Conservation (phyloP, 2,797 vertebrate species). For the Falco rusticolus region DNA sequence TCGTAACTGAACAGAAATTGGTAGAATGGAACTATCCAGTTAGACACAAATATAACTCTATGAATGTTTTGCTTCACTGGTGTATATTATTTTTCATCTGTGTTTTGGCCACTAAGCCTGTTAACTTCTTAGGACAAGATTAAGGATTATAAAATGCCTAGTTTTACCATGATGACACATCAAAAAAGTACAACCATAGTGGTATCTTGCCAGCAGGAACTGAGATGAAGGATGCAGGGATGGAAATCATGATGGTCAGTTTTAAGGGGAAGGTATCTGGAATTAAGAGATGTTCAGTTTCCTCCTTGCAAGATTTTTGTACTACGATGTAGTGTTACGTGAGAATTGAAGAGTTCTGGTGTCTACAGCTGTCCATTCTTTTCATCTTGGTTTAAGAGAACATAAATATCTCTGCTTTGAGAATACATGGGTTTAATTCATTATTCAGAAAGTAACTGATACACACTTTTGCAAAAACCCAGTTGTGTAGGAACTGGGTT, state of each 20-base stretch:
- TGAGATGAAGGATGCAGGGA: neutral
- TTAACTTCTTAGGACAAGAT: neutral
- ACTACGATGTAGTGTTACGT: rapidly evolving
- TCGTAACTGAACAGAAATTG: neutral
- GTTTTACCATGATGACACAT: neutral
- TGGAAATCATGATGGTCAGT: neutral
- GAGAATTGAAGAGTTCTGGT: neutral
- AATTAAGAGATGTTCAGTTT: neutral
- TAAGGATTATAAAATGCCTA: neutral
- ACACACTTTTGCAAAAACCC: neutral
- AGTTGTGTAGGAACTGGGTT: neutral
- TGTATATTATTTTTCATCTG: neutral
- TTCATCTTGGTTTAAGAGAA: neutral
- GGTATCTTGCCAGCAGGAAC: neutral
- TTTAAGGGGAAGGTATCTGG: neutral
- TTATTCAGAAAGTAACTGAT: neutral
- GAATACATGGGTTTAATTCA: neutral
- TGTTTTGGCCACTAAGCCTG: neutral
- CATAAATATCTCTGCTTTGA: neutral
- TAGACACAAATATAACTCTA: neutral
- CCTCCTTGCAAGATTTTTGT: neutral
- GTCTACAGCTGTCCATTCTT: neutral
- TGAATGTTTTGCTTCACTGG: neutral
- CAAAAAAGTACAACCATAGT: neutral
- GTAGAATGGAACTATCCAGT: neutral